Base-by-base conservation (phyloP, 2,888 invertebrate genomes). In the Leptinotarsa haldemani region DNA sequence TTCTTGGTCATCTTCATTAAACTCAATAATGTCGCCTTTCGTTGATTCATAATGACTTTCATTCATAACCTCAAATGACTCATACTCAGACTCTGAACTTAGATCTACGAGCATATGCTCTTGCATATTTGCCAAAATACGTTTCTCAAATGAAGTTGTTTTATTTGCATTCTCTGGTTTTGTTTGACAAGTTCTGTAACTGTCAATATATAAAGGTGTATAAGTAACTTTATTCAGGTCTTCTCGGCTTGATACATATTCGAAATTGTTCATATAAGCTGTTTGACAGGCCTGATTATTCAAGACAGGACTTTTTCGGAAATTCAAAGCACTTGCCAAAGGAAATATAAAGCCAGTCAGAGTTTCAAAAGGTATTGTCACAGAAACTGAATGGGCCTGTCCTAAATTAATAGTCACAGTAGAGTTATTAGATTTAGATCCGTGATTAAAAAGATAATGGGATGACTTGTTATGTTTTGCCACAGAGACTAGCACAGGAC, bases 291-390 rank as follows among this genome's bases (percentile, higher is more conserved):
- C 79, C 71, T 80, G 76, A 20, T 80, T 78, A 64, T 72, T 81
- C 53, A 80, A 79, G 22, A 75, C 65, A 12, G 82, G 80, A 25
- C 75, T 58, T 40, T 79, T 77, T 3, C 74, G 65, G 9, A 83
- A 73, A 77, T 85, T 83, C 25, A 87, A 78, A 65, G 85, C 86
- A 48, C 74, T 81, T 4, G 85, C 85, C 74, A 87, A 86, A 0
- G 87, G 87, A 67, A 78, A 74, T 67, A 87, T 86, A 76, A 87
- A 87, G 52, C 82, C 85, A 61, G 75, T 80, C 9, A 87, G 65
- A 18, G 83, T 83, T 65, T 84, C 81, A 68, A 85, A 74, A 5
- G 87, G 82, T 72, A 87, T 84, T 69, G 84, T 79, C 20, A 87
- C 74, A 30, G 84, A 82, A 64, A 87, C 81, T 69, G 84, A 77